phyloP scores from a whole-genome alignment of 2,888 invertebrate genomes.

The Tipula vernalis region DNA sequence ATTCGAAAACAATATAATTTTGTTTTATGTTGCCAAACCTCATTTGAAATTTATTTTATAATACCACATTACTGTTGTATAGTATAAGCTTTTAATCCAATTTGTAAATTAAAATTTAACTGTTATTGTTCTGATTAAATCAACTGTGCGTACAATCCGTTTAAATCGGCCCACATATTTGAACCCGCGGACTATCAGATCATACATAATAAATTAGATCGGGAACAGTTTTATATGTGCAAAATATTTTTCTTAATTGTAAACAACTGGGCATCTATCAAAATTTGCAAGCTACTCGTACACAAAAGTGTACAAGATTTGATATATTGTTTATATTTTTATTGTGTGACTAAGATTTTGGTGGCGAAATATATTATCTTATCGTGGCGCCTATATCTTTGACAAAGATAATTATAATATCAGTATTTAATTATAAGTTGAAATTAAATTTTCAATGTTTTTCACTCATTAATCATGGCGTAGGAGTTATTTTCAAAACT shows the following conservation, averaged over 20 bases:
- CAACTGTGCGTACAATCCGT: background rate
- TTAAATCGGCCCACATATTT: background rate
- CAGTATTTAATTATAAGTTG: background rate
- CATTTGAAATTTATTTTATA: background rate
- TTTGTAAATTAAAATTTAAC: background rate
- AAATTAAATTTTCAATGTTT: background rate
- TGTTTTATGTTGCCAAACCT: background rate
- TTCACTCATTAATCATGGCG: background rate
- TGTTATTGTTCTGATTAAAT: background rate
- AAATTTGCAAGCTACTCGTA: background rate
- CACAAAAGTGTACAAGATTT: background rate
- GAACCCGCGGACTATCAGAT: background rate
- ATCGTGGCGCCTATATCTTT: background rate
- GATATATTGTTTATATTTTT: background rate
- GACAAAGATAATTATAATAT: background rate
- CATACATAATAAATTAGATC: background rate
- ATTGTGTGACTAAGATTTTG: background rate
- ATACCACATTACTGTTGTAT: no score
- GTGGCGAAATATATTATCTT: background rate
- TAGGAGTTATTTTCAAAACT: background rate
- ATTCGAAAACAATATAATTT: background rate
- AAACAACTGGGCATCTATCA: background rate
- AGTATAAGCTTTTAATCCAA: background rate
- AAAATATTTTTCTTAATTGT: background rate
- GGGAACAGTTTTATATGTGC: background rate